Evolutionary conservation across 92 coral and sea anemone species (phyloP).

Genomic region (Porites lobata): DNA sequence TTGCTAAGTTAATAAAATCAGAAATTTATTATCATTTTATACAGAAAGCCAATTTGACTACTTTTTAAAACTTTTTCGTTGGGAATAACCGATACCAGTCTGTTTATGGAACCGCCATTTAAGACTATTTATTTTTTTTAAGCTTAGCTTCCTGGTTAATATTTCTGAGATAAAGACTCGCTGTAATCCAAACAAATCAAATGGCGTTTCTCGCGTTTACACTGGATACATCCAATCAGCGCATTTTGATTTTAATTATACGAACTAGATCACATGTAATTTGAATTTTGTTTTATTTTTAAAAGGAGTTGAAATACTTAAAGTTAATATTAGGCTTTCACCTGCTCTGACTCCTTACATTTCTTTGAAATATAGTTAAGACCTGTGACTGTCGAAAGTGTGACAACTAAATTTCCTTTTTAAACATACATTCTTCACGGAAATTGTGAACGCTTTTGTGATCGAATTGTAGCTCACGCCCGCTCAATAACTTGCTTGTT

Average conservation of each 20-base stretch:
- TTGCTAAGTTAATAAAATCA: background rate
- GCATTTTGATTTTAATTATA: constrained; percentile 19
- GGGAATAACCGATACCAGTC: too few species aligned
- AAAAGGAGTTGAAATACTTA: background rate
- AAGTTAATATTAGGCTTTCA: background rate
- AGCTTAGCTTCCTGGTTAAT: background rate
- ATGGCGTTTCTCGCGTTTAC: background rate
- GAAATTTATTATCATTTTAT: background rate
- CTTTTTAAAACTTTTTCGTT: background rate
- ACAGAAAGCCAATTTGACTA: background rate
- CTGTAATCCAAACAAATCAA: constrained; percentile 9
- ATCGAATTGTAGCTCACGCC: background rate
- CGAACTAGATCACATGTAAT: background rate
- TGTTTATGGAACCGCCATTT: too few species aligned
- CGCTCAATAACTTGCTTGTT: background rate
- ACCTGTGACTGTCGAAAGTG: background rate
- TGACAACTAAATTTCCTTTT: background rate
- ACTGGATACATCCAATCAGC: constrained; percentile 14
- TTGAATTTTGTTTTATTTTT: background rate
- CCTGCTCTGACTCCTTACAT: background rate
- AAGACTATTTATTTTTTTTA: too few species aligned
- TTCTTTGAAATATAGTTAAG: background rate
- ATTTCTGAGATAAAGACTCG: background rate
- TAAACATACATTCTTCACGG: background rate
- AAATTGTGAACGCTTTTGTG: background rate